These are phyloP conservation scores for Callochromis pleurospilus DNA, from an alignment of 2,113 vertebrate genomes.

Conservation along the genomic window DNA sequence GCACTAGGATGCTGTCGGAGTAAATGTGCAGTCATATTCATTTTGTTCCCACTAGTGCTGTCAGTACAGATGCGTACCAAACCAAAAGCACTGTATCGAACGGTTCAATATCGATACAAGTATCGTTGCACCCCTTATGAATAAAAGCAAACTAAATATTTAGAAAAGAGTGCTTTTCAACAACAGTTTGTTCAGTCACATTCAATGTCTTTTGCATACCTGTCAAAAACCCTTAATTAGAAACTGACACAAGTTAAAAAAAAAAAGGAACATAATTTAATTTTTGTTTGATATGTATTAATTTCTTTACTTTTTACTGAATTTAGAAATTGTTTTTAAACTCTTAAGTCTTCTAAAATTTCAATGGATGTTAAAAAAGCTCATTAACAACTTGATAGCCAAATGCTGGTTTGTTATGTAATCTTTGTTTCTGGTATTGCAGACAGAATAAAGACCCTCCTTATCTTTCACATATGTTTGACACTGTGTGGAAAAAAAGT, in stretches of 20 bases:
- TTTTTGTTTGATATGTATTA: neutral
- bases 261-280: neutral
- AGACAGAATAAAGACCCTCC: slow-evolving; percentile 18
- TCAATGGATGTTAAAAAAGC: neutral
- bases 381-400: slow-evolving; percentile 22
- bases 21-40: too few species aligned
- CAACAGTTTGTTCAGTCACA: neutral
- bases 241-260: neutral
- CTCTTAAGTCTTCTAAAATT: neutral
- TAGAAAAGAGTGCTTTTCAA: neutral
- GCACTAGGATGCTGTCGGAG: too few species aligned
- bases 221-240: neutral
- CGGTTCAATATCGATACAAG: too few species aligned
- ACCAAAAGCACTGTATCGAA: too few species aligned
- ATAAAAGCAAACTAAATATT: neutral
- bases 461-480: slow-evolving; percentile 16
- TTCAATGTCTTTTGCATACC: neutral
- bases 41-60: too few species aligned
- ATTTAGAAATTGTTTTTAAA: neutral
- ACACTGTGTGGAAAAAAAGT: neutral
- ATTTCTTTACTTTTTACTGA: neutral
- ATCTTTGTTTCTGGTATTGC: slow-evolving; percentile 21
- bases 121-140: too few species aligned
- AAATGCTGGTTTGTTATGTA: slow-evolving; percentile 13
- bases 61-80: too few species aligned